Conservation (phyloP, 2,888 invertebrate genomes). For the Temnothorax unifasciatus region DNA sequence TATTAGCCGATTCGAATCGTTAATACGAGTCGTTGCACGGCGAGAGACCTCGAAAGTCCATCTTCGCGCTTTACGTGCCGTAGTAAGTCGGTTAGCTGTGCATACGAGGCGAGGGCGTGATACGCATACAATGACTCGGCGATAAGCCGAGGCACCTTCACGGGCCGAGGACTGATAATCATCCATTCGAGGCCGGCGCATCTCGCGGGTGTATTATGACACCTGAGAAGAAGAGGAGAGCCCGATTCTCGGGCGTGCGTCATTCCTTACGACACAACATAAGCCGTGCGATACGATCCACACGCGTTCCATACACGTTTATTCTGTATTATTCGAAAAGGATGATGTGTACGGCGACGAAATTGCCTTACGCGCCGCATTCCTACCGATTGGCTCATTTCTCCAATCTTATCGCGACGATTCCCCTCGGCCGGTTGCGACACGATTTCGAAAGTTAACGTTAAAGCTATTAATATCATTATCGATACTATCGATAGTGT, state of each 20-base stretch:
- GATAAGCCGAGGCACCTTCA: constrained; percentile 41
- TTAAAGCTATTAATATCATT: constrained; percentile 13
- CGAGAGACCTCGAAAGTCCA: background rate
- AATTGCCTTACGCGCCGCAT: constrained; percentile 74
- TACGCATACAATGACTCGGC: constrained; percentile 40
- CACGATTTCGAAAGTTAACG: constrained; percentile 55
- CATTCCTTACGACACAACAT: constrained; percentile 18
- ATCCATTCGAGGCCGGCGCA: constrained; percentile 8
- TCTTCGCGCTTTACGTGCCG: background rate
- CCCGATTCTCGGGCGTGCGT: constrained; percentile 18
- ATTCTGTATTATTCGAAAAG: constrained; percentile 8
- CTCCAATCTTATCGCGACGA: constrained; percentile 65
- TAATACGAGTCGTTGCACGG: background rate
- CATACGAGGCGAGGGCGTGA: constrained; percentile 28
- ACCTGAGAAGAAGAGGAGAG: constrained; percentile 46
- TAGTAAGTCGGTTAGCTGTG: background rate
- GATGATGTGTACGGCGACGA: constrained; percentile 17
- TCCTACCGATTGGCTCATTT: constrained; percentile 75
- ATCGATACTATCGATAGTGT: constrained; percentile 1
- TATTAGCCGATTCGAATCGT: background rate
- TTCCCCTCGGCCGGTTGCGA: constrained; percentile 50
- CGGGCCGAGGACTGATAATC: constrained; percentile 43
- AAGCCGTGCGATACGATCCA: background rate
- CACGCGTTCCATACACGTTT: background rate
- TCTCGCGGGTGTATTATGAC: constrained; percentile 12